Base-by-base conservation (phyloP, 2,113 vertebrate genomes). In the Apistogramma diplotaenia region DNA sequence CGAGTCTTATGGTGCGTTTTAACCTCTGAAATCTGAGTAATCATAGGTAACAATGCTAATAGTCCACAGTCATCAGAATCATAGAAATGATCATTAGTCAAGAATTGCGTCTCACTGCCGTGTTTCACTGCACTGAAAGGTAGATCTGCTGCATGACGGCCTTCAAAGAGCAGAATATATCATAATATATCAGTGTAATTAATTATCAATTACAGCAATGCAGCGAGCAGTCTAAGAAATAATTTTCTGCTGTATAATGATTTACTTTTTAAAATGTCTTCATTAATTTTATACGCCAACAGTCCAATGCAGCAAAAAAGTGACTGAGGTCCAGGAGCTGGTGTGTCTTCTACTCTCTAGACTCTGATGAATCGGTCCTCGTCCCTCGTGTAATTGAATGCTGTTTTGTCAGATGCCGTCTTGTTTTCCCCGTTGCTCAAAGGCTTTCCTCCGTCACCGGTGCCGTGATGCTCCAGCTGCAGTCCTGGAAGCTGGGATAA, bases 241-340 rank as follows among this genome's bases (percentile, higher is more conserved):
- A 2, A 15, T 16, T 27, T 57, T 27, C 23, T 27, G 0, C 7
- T 9, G 27, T 29, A 27, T 18, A 16, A 29, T 31, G 0, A 8
- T 31, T 31, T 58, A 31, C 56, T 58, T 29, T 40, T 57, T 0
- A 56, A 57, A 18, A 16, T 5, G 2, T 46, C 4, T 5, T 16
- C 1, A 57, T 25, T 57, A 1, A 16, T 29, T 16, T 18, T 31
- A 31, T 29, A 31, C 18, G 3, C 18, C 19, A 29, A 27, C 16
- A 18, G 13, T 57, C 56, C 25, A 57, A 16, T 16, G 23, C 25
- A 57, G 23, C 23, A 16, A 8, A 29, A 29, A 16, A 18, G 57
- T 10, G 57, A 31, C 1, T 8, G 2, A 5, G 25, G 27, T 8
- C 18, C 46, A 19, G 6, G 6, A 49, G 7, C 16, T 1, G 55